Evolutionary conservation across 2,888 invertebrate genomes (phyloP), one percentile per base, ranked within the genome.

Genomic region (Melanostoma mellinum): DNA sequence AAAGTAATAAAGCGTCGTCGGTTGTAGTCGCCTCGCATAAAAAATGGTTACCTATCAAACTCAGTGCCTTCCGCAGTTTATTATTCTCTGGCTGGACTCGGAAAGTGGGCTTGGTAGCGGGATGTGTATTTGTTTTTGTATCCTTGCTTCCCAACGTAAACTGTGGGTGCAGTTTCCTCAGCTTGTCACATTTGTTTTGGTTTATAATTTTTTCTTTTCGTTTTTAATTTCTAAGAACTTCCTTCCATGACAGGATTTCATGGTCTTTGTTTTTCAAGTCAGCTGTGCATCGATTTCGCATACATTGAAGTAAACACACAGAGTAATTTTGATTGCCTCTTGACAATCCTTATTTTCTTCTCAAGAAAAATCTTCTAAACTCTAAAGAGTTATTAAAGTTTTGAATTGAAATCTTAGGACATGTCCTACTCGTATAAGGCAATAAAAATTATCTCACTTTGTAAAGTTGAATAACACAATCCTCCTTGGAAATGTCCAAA

Each of bases 21-120:
- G 74, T 76, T 50, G 80, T 85, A 56, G 85, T 72, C 68, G 85
- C 72, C 30, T 30, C 68, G 48, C 72, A 80, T 85, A 85, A 80
- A 80, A 85, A 85, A 85, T 85, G 85, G 75, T 85, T 80, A 85
- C 85, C 85, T 85, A 75, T 85, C 85, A 79, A 80, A 80, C 69
- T 76, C 85, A 85, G 67, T 76, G 63, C 61, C 76, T 75, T 85
- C 76, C 80, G 68, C 72, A 79, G 85, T 85, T 85, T 85, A 72
- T 85, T 80, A 80, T 75, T 63, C 44, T 44, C 10, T 38, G 9
- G 65, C 20, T 53, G 52, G 50, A 42, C 33, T 42, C 9, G 42
- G 20, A 3, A 10, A 46, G 10, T 6, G 3, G 10, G 44, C 10
- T 3, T n/a, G 6, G 8, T 5, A 20, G 52, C 20, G 8, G 6